A percentile compares a stretch with the other conserved stretches of the same genome.
Conservation (phyloP, 2,113 vertebrate genomes). For the Numida meleagris region DNA sequence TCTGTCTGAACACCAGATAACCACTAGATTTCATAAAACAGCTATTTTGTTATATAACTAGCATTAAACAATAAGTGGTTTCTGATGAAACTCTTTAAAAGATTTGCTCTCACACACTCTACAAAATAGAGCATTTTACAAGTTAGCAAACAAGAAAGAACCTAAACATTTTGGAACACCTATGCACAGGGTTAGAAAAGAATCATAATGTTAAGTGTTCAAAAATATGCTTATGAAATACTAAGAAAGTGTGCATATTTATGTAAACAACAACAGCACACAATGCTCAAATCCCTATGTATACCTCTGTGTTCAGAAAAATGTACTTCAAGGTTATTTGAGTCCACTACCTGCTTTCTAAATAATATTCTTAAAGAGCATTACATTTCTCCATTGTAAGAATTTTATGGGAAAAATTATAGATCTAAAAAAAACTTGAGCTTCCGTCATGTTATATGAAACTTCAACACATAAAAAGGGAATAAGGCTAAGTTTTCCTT, state of each 20-base stretch:
- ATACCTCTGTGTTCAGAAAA: background rate
- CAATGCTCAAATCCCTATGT: background rate
- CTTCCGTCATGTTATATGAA: background rate
- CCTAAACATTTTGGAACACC: background rate
- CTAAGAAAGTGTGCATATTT: background rate
- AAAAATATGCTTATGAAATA: background rate
- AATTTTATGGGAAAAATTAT: background rate
- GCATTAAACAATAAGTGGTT: background rate
- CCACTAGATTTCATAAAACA: background rate
- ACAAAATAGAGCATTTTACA: background rate
- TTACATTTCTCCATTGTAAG: too few relatives aligned
- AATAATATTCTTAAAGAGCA: background rate
- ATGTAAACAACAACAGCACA: background rate
- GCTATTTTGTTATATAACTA: background rate
- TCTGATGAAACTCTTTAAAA: background rate
- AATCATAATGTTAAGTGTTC: background rate
- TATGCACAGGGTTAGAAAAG: background rate
- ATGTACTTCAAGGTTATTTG: background rate
- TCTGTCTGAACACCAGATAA: background rate
- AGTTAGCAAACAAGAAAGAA: background rate
- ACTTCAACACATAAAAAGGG: background rate
- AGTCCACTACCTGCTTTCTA: background rate
- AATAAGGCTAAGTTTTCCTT: background rate
- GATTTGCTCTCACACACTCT: background rate
- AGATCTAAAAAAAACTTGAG: background rate